Conservation (phyloP, 2,113 vertebrate genomes). For the Falco punctatus region DNA sequence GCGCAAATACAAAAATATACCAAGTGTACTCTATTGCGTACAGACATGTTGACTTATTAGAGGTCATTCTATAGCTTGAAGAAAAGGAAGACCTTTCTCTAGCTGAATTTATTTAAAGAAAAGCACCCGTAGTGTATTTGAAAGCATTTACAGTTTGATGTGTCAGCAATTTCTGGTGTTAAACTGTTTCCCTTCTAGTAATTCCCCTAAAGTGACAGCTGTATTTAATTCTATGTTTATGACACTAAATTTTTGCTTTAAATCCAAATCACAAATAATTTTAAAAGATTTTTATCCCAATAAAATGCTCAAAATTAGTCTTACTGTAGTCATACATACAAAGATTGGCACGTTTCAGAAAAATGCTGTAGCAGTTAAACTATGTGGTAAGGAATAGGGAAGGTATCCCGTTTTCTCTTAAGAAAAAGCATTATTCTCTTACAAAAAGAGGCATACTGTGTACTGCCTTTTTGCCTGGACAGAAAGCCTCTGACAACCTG, state of each 20-base stretch:
- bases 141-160: background rate
- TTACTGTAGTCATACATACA: background rate
- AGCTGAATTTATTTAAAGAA: background rate
- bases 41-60: background rate
- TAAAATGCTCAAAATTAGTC: background rate
- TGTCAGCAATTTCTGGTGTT: background rate
- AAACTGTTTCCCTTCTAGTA: background rate
- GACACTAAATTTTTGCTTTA: background rate
- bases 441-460: background rate
- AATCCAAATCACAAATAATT: background rate
- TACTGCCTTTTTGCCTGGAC: background rate
- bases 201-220: background rate
- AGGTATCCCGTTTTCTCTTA: fast-evolving
- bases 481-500: background rate
- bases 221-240: background rate
- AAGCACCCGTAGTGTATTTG: background rate
- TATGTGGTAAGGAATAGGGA: background rate
- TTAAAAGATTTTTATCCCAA: background rate
- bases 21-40: background rate
- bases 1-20: background rate
- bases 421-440: background rate
- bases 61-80: constrained; percentile 28
- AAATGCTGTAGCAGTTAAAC: background rate
- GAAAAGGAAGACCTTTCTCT: constrained; percentile 34
- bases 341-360: background rate